phyloP scores from a whole-genome alignment of 1,140 invertebrate species.

The Solenopsis invicta region DNA sequence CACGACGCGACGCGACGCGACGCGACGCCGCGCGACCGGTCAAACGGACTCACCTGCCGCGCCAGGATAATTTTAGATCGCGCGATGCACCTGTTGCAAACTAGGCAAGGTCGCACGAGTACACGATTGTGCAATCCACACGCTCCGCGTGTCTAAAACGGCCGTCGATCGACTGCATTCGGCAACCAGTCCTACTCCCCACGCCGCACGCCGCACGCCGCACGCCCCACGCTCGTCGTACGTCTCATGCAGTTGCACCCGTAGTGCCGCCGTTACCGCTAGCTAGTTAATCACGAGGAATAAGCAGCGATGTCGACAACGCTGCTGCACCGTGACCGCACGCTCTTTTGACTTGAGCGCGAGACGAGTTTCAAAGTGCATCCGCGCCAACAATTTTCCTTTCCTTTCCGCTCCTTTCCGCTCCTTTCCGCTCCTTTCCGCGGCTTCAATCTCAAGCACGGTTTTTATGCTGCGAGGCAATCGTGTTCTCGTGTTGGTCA shows the following conservation, averaged over 20 bases:
- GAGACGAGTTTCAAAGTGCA: constrained; percentile 18
- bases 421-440: too few relatives aligned
- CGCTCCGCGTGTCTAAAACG: constrained; percentile 36
- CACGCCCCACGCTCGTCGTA: too few relatives aligned
- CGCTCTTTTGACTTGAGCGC: background rate
- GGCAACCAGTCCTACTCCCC: background rate
- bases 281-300: constrained; percentile 41
- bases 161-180: constrained; percentile 47
- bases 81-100: constrained; percentile 65
- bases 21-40: constrained; percentile 12
- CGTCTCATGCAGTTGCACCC: constrained; percentile 19
- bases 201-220: too few relatives aligned
- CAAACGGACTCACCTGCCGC: constrained; percentile 44
- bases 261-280: constrained; percentile 24
- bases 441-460: background rate
- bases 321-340: too few relatives aligned
- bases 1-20: too few relatives aligned
- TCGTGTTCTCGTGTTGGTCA: background rate
- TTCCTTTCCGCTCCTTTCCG: too few relatives aligned
- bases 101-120: constrained; percentile 60
- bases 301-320: constrained; percentile 48
- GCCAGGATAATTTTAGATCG: constrained; percentile 62
- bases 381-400: too few relatives aligned
- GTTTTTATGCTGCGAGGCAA: background rate
- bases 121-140: constrained; percentile 25